A percentile compares a stretch with the other conserved stretches of the same genome.
These are phyloP conservation scores for Peromyscus polionotus DNA, from an alignment of 2,113 vertebrate species.

Conservation along the genomic window DNA sequence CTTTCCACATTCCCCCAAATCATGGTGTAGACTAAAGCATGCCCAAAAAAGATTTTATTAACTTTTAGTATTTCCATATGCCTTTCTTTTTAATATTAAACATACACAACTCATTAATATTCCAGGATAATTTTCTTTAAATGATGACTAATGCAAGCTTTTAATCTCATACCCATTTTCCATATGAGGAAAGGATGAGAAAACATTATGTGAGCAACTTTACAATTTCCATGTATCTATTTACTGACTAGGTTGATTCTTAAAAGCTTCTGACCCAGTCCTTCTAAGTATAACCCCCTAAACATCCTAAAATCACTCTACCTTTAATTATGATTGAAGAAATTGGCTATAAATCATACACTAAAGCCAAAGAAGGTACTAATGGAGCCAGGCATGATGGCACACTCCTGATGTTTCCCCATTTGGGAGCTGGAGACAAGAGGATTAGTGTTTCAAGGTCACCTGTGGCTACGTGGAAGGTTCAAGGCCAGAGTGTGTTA, in stretches of 20 bases:
- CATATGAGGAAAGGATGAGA: not conserved
- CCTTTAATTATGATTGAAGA: not conserved
- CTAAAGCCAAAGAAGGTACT: not conserved
- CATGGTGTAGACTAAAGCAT: not conserved
- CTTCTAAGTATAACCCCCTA: not conserved
- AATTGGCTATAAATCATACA: not conserved
- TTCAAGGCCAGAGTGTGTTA: not conserved
- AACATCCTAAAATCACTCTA: not conserved
- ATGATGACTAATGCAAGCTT: not conserved
- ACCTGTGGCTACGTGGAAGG: not conserved
- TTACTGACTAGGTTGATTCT: not conserved
- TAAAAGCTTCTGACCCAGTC: not conserved
- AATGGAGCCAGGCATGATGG: too few relatives aligned
- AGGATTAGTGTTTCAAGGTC: not conserved
- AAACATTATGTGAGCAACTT: not conserved
- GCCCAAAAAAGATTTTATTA: not conserved
- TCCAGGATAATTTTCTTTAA: not conserved
- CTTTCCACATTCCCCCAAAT: not conserved
- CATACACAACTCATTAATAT: not conserved
- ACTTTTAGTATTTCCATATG: not conserved
- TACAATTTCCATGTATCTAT: not conserved
- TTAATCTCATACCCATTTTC: slow-evolving; percentile 27
- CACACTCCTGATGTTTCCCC: not conserved
- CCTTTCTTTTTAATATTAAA: slow-evolving; percentile 11
- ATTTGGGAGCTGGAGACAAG: not conserved